Percentiles rank a stretch among this genome's conserved stretches.
phyloP scores from a whole-genome alignment of 2,797 vertebrate species.

The Dryobates pubescens region DNA sequence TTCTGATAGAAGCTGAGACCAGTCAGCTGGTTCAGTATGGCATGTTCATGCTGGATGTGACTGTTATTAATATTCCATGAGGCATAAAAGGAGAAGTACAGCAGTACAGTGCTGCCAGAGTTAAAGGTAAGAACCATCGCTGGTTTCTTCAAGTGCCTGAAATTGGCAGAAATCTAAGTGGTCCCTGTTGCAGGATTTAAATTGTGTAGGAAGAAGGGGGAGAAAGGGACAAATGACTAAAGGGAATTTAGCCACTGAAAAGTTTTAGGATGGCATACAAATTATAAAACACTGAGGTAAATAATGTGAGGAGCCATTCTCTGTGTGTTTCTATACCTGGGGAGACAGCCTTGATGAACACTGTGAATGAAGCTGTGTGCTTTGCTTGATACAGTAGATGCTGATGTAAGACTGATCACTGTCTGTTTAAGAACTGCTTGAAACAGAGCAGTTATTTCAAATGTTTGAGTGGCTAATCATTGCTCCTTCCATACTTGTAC shows the following conservation, averaged over 20 bases:
- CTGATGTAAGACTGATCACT: rapidly evolving
- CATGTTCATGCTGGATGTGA: background rate
- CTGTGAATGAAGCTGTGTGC: background rate
- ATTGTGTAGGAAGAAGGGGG: background rate
- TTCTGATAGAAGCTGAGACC: background rate
- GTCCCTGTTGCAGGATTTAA: rapidly evolving
- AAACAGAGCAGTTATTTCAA: background rate
- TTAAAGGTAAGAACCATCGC: background rate
- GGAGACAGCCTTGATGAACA: background rate
- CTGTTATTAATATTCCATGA: background rate
- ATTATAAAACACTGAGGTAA: background rate
- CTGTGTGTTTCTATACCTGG: background rate
- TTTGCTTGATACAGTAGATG: background rate
- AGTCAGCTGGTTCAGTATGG: background rate
- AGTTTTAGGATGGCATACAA: background rate
- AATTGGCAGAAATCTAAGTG: background rate
- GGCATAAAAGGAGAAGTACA: background rate
- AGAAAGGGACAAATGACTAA: background rate
- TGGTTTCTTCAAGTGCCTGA: background rate
- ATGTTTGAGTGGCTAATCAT: background rate
- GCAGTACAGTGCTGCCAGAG: background rate
- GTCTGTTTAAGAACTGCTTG: background rate
- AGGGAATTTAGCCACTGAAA: background rate
- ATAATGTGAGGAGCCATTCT: background rate
- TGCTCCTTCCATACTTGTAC: background rate